phyloP scores from a whole-genome alignment of 2,113 vertebrate species.

The Emydocephalus ijimae region DNA sequence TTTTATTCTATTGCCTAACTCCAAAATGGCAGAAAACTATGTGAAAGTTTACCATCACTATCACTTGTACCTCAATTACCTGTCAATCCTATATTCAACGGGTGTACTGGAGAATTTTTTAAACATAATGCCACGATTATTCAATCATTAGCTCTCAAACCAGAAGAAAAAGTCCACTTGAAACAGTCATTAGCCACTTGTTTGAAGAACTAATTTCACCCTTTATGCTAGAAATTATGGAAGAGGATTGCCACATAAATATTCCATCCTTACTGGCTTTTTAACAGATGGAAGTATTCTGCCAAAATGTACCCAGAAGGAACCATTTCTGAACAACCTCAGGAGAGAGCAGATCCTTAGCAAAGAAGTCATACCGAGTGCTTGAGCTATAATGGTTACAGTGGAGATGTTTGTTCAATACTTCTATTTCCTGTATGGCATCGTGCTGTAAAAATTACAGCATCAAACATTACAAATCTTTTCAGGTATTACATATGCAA shows the following conservation, averaged over 20 bases:
- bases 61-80: not conserved
- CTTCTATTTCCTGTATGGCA: not conserved
- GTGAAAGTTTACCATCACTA: not conserved
- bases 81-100: not conserved
- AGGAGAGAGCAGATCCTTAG: not conserved
- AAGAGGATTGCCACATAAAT: not conserved
- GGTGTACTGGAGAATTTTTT: not conserved
- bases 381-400: not conserved
- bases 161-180: not conserved
- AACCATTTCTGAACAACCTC: not conserved
- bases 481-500: not conserved
- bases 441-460: not conserved
- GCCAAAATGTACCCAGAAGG: not conserved
- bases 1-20: not conserved
- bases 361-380: not conserved
- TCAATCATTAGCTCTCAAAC: not conserved
- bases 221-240: not conserved
- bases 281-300: not conserved
- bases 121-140: not conserved
- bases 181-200: no score
- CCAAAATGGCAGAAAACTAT: not conserved
- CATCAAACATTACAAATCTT: not conserved
- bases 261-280: not conserved
- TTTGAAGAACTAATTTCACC: not conserved
- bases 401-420: not conserved